Evolutionary conservation across 30 jellyfish, hydroid and myxozoan species (phyloP).

Genomic region (Hydra vulgaris): DNA sequence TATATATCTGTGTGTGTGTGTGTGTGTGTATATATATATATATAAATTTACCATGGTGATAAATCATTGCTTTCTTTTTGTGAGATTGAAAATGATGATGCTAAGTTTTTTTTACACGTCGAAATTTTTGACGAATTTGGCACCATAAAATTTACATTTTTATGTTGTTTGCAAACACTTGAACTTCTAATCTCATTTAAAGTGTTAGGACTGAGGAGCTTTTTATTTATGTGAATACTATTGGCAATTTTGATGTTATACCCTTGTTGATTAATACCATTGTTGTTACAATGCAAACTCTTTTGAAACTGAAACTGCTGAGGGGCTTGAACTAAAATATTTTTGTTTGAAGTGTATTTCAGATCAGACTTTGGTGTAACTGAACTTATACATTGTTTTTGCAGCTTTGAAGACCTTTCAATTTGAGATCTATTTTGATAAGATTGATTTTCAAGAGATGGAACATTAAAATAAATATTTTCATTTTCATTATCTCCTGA

Average conservation of each 20-base stretch:
- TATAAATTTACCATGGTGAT: background rate
- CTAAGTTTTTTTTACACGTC: background rate
- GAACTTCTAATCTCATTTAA: background rate
- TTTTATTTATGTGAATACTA: background rate
- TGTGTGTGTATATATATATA: no score
- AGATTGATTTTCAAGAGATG: background rate
- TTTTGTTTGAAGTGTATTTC: background rate
- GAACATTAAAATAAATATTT: background rate
- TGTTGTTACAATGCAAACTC: background rate
- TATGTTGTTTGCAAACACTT: no score
- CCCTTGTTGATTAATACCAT: background rate
- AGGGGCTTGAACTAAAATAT: background rate
- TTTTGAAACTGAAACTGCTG: background rate
- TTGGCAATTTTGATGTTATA: background rate
- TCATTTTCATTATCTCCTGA: constrained; percentile 5
- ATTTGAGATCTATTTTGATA: background rate
- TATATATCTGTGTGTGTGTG: no score
- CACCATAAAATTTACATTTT: no score
- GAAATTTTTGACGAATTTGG: background rate
- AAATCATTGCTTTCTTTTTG: background rate
- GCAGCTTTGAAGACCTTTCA: background rate
- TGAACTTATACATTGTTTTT: background rate
- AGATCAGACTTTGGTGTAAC: background rate
- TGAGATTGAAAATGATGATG: background rate
- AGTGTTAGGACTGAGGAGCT: background rate